A percentile compares a stretch with the other conserved stretches of the same genome.
Conservation (phyloP, 2,113 vertebrate species). For the Anthoscopus minutus region DNA sequence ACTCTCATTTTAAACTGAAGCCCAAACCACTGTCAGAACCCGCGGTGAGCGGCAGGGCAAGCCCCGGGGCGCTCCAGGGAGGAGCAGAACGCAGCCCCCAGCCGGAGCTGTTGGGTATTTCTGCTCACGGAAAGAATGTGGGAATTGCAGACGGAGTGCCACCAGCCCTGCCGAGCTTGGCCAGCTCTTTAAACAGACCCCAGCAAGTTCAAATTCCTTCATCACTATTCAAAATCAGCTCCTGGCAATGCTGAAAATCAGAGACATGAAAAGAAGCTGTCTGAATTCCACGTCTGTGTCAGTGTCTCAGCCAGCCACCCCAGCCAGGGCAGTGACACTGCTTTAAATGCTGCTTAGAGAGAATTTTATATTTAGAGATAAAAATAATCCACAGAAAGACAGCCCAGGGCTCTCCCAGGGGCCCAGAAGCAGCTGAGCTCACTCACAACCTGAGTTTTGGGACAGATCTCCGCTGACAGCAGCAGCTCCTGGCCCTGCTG, state of each 20-base stretch:
- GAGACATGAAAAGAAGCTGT: accelerated
- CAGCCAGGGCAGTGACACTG: background rate
- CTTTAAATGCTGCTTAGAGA: background rate
- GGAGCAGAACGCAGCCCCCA: background rate
- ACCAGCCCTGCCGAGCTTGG: background rate
- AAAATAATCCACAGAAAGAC: background rate
- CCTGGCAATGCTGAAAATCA: background rate
- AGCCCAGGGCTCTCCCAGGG: background rate
- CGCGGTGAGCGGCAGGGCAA: accelerated
- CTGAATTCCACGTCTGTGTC: accelerated
- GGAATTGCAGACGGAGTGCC: background rate
- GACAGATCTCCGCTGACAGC: background rate
- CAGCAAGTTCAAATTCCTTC: background rate
- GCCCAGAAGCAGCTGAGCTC: background rate
- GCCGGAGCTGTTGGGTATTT: accelerated
- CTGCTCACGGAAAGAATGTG: background rate
- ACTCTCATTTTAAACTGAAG: background rate
- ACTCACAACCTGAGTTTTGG: background rate
- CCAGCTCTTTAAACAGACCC: background rate
- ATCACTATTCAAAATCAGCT: background rate
- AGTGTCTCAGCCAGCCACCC: background rate
- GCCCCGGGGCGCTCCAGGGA: background rate
- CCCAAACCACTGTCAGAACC: background rate
- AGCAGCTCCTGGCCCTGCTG: background rate
- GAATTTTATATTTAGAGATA: background rate